Conservation (phyloP, 2,888 invertebrate genomes). For the Hypomecis atomaria region DNA sequence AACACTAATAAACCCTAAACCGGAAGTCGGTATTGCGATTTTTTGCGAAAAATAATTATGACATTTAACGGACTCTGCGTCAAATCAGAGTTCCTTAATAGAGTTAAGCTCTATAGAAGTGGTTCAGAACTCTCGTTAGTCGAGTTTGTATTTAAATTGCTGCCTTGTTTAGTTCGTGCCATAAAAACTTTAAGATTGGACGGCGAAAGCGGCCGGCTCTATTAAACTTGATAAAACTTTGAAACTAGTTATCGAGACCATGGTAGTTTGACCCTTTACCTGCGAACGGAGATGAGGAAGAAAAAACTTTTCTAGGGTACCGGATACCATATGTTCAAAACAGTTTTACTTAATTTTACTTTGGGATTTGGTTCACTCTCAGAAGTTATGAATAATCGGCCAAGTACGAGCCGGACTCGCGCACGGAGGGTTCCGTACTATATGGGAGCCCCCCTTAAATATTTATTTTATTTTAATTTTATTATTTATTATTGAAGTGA, state of each 20-base stretch:
- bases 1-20: no score
- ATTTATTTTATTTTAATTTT: no score
- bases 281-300: neutral
- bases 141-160: slow-evolving; percentile 30
- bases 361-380: no score
- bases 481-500: no score
- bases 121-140: slow-evolving; percentile 19
- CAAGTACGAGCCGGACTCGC: no score
- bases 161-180: slow-evolving; percentile 20
- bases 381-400: no score
- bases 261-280: slow-evolving; percentile 1
- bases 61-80: neutral
- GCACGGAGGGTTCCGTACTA: no score
- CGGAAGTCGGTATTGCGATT: no score
- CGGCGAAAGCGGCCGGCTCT: slow-evolving; percentile 21
- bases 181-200: slow-evolving; percentile 35
- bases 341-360: no score
- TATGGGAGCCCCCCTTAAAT: no score
- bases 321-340: neutral
- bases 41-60: no score
- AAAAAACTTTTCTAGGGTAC: neutral
- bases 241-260: slow-evolving; percentile 34
- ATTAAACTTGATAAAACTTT: slow-evolving; percentile 16
- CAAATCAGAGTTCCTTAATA: slow-evolving; percentile 7
- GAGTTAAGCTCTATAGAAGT: slow-evolving; percentile 13